A percentile compares a stretch with the other conserved stretches of the same genome.
phyloP scores from a whole-genome alignment of 2,113 vertebrate species.

The Isichthys henryi region DNA sequence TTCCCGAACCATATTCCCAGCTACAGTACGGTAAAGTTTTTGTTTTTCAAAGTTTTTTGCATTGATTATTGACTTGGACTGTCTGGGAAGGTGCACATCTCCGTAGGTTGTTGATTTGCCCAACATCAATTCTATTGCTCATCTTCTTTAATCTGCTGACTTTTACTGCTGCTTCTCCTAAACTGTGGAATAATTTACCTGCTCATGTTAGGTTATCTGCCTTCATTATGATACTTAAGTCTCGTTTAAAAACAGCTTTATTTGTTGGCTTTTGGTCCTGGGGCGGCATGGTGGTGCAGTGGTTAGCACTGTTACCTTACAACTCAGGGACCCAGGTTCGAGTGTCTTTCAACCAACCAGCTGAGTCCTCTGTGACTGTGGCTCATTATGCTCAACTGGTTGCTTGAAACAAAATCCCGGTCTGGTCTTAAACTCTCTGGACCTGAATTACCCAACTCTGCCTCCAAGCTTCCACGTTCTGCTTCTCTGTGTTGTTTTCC shows the following conservation, averaged over 20 bases:
- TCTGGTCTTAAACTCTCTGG: too few relatives aligned
- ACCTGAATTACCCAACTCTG: background rate
- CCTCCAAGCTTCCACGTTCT: background rate
- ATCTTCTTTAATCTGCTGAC: background rate
- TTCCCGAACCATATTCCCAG: background rate
- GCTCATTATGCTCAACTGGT: too few relatives aligned
- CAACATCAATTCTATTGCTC: background rate
- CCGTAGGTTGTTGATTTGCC: background rate
- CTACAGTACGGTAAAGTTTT: background rate
- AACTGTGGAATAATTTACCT: background rate
- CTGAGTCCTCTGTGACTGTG: too few relatives aligned
- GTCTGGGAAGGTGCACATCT: background rate
- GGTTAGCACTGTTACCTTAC: too few relatives aligned
- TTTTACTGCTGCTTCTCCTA: background rate
- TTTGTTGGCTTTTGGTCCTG: background rate
- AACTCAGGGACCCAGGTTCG: too few relatives aligned
- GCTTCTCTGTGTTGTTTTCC: background rate
- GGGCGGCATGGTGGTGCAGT: too few relatives aligned
- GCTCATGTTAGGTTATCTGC: background rate
- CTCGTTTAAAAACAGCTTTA: background rate
- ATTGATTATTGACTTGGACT: background rate
- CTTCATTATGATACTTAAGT: background rate
- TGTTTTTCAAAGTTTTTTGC: background rate
- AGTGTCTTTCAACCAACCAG: too few relatives aligned
- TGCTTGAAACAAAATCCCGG: too few relatives aligned